Conservation (phyloP, 2,888 invertebrate species). For the Rotaria sp. region DNA sequence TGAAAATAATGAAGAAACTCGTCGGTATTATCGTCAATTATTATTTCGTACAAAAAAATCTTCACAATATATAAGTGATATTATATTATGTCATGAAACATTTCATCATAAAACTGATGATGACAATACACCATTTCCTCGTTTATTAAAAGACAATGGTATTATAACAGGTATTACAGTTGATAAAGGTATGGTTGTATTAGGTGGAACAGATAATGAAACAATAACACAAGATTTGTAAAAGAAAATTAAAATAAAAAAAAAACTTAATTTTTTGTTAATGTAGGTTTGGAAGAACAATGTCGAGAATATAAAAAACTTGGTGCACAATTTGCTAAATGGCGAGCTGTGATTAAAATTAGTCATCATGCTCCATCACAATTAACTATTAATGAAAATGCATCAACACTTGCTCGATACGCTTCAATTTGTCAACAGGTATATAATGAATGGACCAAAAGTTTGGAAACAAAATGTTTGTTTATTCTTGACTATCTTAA, state of each 20-base stretch:
- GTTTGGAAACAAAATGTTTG: no score
- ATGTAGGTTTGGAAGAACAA: slow-evolving; percentile 66
- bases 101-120: background rate
- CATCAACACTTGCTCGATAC: slow-evolving; percentile 89
- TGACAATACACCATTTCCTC: background rate
- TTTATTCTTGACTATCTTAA: no score
- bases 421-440: slow-evolving; percentile 73
- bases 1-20: slow-evolving; percentile 68
- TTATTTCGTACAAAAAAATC: slow-evolving; percentile 62
- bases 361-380: no score
- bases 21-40: slow-evolving; percentile 76
- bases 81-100: slow-evolving; percentile 28
- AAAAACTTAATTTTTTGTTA: no score
- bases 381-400: slow-evolving; percentile 67
- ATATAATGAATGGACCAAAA: no score
- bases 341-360: slow-evolving; percentile 57
- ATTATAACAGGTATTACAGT: slow-evolving; percentile 44
- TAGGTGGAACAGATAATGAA: no score
- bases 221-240: no score
- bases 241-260: no score
- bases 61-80: background rate
- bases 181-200: slow-evolving; percentile 36
- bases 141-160: slow-evolving; percentile 34
- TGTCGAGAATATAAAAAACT: slow-evolving; percentile 94
- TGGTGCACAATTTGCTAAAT: slow-evolving; percentile 94